phyloP scores from a whole-genome alignment of 2,888 invertebrate species.

The Cinara cedri region DNA sequence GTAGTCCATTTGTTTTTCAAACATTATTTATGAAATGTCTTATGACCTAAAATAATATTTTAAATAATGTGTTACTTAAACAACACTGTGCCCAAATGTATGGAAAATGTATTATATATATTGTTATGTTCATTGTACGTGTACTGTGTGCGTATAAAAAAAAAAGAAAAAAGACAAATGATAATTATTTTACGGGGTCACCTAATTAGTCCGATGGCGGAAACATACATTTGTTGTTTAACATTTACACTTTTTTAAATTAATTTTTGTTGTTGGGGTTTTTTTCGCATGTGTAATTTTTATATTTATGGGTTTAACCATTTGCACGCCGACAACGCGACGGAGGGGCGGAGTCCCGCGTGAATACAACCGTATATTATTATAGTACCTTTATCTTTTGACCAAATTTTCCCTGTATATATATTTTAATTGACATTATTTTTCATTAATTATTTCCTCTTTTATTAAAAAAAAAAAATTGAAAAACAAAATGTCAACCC shows the following conservation, averaged over 20 bases:
- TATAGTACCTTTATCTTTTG: conserved; percentile 50
- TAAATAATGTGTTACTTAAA: too few relatives aligned
- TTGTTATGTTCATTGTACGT: too few relatives aligned
- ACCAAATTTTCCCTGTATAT: conserved; percentile 27
- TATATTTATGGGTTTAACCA: conserved; percentile 41
- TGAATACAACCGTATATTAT: conserved; percentile 39
- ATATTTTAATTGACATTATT: conserved; percentile 47
- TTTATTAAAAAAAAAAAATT: conserved; percentile 26
- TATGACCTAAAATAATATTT: too few relatives aligned
- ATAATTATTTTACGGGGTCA: conserved; percentile 35
- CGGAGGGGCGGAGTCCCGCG: conserved; percentile 28
- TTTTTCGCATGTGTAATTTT: conserved; percentile 30
- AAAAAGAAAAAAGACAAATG: conserved; percentile 11
- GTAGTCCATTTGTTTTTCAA: too few relatives aligned
- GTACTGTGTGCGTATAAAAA: conserved; percentile 41
- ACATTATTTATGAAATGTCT: too few relatives aligned
- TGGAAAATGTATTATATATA: too few relatives aligned
- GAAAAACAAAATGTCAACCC: conserved; percentile 32
- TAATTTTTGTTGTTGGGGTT: conserved; percentile 33
- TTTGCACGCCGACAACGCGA: conserved; percentile 9
- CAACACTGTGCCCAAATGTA: too few relatives aligned
- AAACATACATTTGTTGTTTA: conserved; percentile 43
- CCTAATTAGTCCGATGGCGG: conserved; percentile 30
- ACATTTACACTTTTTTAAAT: conserved; percentile 38
- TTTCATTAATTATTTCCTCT: conserved; percentile 44